Evolutionary conservation across 2,113 vertebrate species (phyloP), one percentile per base, ranked within the genome.

Genomic region (Nematolebias whitei): DNA sequence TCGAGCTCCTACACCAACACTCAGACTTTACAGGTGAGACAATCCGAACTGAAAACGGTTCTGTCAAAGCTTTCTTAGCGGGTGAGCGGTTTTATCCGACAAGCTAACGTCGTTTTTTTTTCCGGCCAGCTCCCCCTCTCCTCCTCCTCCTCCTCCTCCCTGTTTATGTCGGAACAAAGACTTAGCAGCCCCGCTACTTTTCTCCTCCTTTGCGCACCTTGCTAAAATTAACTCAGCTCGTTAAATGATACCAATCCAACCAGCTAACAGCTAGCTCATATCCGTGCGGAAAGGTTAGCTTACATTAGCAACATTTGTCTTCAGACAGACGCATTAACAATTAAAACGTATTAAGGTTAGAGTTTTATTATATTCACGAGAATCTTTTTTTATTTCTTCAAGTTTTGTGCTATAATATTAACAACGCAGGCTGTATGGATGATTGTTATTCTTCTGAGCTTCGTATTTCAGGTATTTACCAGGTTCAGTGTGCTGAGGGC

Each of bases 141-240:
- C 58, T 51, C 19, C 74, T n/a, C n/a, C n/a, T n/a, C n/a, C 5
- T 52, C 56, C 49, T 50, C 44, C 58, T 51, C 19, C 74, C 56
- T 81, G 73, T 68, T 80, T 57, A 41, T 71, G 52, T 76, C 44
- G 61, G 78, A 85, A 89, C 87, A 85, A 89, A 86, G 80, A 74
- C 41, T 41, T 0, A 12, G 20, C 11, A 2, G 1, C 22, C 44
- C n/a, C 3, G 12, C 22, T 38, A 6, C 8, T 52, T 62, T 23
- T 9, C 2, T 56, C 0, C 20, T 29, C n/a, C n/a, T n/a, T n/a
- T n/a, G n/a, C n/a, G n/a, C n/a, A n/a, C n/a, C n/a, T n/a, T n/a
- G n/a, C n/a, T n/a, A n/a, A n/a, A n/a, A n/a, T n/a, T n/a, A n/a
- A n/a, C n/a, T n/a, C n/a, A n/a, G n/a, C n/a, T n/a, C n/a, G n/a